Base-by-base conservation (phyloP, 2,797 vertebrate genomes). In the Aulostomus chinensis region DNA sequence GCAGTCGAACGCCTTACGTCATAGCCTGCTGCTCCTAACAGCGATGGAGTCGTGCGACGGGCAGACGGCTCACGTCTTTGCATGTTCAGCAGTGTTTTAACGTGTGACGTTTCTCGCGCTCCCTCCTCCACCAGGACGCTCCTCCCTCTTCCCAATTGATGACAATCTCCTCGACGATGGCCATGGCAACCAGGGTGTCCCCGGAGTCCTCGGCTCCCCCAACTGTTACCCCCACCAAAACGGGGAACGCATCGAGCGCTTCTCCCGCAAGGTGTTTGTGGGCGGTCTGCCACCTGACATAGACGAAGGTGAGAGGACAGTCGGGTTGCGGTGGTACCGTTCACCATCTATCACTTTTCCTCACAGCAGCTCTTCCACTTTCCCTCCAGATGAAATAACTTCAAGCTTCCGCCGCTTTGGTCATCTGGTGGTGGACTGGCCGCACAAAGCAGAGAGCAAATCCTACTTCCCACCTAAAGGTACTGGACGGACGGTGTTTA, bases 401-500 rank as follows among this genome's bases (percentile, higher is more conserved):
- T 93, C 95, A 55, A 99, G 97, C 74, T 99, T 99, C 88, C 93
- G 96, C 41, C 93, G 96, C 69, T 99, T 99, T 38, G 97, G 96
- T 43, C 96, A 95, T 80, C 91, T 99, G 89, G 97, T 98, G 50
- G 97, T 99, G 54, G 97, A 99, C 72, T 99, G 97, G 97, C 97
- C 97, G 16, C 97, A 99, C 87, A 99, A 99, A 92, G 97, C 97
- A 15, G 97, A 99, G 91, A 99, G 97, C 90, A 99, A 99, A 68
- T 99, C 96, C 52, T 99, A 99, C 83, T 99, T 98, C 77, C 97
- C 97, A 63, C 96, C 97, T 31, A 99, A 99, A 98, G 97, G 97
- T 98, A 94, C 9, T 9, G 6, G 3, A 25, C n/a, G n/a, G n/a
- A n/a, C n/a, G n/a, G n/a, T n/a, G n/a, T n/a, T n/a, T n/a, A n/a